These are phyloP conservation scores for Drosophila atripex DNA, from an alignment of 2,888 invertebrate species.

Conservation along the genomic window DNA sequence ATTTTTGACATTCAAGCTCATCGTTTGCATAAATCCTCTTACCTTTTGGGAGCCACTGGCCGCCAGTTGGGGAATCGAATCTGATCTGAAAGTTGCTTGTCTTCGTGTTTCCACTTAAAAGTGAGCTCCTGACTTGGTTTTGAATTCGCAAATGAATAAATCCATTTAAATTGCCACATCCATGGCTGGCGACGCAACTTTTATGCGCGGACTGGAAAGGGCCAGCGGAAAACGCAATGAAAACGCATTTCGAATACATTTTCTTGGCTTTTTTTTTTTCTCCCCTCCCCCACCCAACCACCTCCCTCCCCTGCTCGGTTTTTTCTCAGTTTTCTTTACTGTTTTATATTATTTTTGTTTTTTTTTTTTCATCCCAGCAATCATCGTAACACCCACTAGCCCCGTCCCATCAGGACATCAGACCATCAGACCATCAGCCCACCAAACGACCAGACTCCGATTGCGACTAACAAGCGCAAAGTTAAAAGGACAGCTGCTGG, in stretches of 20 bases:
- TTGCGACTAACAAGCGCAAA: constrained; percentile 60
- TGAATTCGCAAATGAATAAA: constrained; percentile 74
- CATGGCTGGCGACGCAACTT: constrained; percentile 64
- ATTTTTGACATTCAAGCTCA: constrained; percentile 1
- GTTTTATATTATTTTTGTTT: background rate
- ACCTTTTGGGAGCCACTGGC: background rate
- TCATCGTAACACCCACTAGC: constrained; percentile 7
- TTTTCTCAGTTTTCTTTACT: background rate
- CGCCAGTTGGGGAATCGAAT: background rate
- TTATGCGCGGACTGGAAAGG: constrained; percentile 46
- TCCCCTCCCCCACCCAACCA: too few species aligned
- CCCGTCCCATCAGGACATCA: background rate
- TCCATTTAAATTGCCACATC: constrained; percentile 81
- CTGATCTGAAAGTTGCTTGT: background rate
- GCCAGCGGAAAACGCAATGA: constrained; percentile 53
- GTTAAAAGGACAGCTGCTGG: constrained; percentile 75
- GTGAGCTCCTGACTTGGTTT: constrained; percentile 5
- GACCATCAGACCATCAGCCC: background rate
- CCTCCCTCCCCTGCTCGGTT: too few species aligned
- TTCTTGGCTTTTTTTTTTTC: constrained; percentile 22
- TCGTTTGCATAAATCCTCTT: constrained; percentile 2
- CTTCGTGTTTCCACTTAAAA: background rate
- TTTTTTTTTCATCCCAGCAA: constrained; percentile 32
- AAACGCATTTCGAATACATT: constrained; percentile 58
- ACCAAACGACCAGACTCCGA: constrained; percentile 1